A percentile compares a stretch with the other conserved stretches of the same genome.
Conservation (phyloP, 2,888 invertebrate genomes). For the Amblyjoppa proteus region DNA sequence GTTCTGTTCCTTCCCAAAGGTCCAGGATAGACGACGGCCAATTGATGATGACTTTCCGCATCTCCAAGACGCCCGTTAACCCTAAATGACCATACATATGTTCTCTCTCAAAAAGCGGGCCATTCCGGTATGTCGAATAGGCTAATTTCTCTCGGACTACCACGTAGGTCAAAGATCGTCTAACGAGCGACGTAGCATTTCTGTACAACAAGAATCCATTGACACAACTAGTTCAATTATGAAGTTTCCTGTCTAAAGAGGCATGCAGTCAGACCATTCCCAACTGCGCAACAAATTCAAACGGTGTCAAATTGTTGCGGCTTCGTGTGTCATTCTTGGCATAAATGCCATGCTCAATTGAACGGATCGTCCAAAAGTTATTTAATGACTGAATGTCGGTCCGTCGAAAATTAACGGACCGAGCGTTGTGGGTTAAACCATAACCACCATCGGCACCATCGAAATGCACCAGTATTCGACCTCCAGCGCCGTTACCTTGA, state of each 20-base stretch:
- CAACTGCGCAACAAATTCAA: background rate
- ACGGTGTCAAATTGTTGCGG: background rate
- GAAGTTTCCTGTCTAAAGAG: background rate
- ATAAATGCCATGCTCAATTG: constrained; percentile 24
- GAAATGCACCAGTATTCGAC: background rate
- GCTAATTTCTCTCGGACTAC: no score
- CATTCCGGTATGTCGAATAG: no score
- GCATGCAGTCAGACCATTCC: background rate
- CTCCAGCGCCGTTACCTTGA: constrained; percentile 29
- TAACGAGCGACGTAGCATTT: background rate
- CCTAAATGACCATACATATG: no score
- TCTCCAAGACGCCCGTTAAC: no score
- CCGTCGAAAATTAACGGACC: constrained; percentile 44
- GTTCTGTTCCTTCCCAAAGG: no score
- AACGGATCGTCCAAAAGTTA: constrained; percentile 12
- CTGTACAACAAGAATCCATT: background rate
- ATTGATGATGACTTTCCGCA: no score
- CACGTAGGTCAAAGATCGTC: background rate
- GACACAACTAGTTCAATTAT: background rate
- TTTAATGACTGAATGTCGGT: constrained; percentile 10
- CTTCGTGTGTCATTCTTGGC: background rate
- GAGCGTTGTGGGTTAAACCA: constrained; percentile 44
- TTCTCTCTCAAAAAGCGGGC: no score
- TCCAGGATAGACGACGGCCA: no score
- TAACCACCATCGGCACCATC: constrained; percentile 45